Evolutionary conservation across 2,888 invertebrate species (phyloP).

Genomic region (Drosophila melanocephala): DNA sequence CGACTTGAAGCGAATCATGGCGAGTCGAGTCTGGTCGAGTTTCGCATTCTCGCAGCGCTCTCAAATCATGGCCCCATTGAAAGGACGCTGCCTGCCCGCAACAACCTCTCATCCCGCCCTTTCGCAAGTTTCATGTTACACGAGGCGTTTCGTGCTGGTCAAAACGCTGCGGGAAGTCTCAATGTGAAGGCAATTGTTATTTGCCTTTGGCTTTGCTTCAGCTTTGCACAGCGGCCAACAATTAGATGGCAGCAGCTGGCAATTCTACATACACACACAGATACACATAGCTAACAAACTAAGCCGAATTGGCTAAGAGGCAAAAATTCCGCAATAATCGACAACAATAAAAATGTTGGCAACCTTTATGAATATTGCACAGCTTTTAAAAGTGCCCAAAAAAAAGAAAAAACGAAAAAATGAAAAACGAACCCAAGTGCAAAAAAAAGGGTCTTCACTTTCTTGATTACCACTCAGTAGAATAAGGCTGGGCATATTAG

Average conservation of each 20-base stretch:
- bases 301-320: slow-evolving; percentile 44
- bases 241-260: slow-evolving; percentile 71
- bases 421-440: slow-evolving; percentile 14
- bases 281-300: slow-evolving; percentile 29
- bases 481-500: not conserved
- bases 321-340: slow-evolving; percentile 62
- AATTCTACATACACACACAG: slow-evolving; percentile 28
- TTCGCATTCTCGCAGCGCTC: slow-evolving; percentile 56
- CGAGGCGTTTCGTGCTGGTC: slow-evolving; percentile 74
- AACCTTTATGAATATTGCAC: slow-evolving; percentile 66
- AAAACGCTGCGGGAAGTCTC: slow-evolving; percentile 71
- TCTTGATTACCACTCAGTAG: slow-evolving; percentile 48
- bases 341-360: slow-evolving; percentile 63
- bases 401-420: not conserved
- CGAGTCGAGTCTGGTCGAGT: slow-evolving; percentile 36
- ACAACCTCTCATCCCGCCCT: not conserved
- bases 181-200: slow-evolving; percentile 74
- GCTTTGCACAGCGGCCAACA: slow-evolving; percentile 73
- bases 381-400: slow-evolving; percentile 28
- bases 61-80: slow-evolving; percentile 76
- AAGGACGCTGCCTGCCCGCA: slow-evolving; percentile 18
- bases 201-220: slow-evolving; percentile 66
- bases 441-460: slow-evolving; percentile 42
- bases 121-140: slow-evolving; percentile 72
- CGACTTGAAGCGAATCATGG: slow-evolving; percentile 12